Evolutionary conservation across 2,113 vertebrate species (phyloP).

Genomic region (Lagopus muta): DNA sequence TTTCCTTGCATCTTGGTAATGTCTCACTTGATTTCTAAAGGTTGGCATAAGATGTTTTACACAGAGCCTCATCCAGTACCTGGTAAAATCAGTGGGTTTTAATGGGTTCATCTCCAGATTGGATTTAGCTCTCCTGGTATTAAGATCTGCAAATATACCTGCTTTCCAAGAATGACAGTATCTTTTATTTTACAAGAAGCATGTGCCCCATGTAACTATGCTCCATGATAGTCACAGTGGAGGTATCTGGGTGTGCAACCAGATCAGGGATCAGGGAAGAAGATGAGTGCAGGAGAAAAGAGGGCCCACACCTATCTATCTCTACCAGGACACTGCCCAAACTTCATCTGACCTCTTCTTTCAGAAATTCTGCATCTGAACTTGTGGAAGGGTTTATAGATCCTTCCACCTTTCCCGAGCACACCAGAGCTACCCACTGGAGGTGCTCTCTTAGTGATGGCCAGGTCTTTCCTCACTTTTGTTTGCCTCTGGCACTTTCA

Average conservation of each 20-base stretch:
- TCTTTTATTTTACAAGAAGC: not conserved
- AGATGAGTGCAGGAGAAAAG: fast-evolving
- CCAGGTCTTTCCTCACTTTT: not conserved
- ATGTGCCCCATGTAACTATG: not conserved
- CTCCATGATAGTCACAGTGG: not conserved
- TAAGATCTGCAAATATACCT: not conserved
- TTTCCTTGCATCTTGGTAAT: not conserved
- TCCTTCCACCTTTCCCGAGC: not conserved
- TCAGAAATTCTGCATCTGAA: not conserved
- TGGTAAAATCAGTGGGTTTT: not conserved
- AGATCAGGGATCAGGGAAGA: not conserved
- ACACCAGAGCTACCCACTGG: not conserved
- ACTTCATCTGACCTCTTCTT: not conserved
- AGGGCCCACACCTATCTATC: not conserved
- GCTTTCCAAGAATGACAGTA: not conserved
- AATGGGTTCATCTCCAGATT: not conserved
- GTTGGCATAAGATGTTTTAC: not conserved
- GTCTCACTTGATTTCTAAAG: not conserved
- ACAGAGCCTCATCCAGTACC: not conserved
- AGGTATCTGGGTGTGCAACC: not conserved
- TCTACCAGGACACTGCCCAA: not conserved
- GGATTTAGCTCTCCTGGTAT: not conserved
- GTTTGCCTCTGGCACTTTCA: not conserved
- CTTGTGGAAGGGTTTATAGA: not conserved
- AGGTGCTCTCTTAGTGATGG: not conserved